Evolutionary conservation across 92 coral and sea anemone genomes (phyloP).

Genomic region (Phenganax subtilis): DNA sequence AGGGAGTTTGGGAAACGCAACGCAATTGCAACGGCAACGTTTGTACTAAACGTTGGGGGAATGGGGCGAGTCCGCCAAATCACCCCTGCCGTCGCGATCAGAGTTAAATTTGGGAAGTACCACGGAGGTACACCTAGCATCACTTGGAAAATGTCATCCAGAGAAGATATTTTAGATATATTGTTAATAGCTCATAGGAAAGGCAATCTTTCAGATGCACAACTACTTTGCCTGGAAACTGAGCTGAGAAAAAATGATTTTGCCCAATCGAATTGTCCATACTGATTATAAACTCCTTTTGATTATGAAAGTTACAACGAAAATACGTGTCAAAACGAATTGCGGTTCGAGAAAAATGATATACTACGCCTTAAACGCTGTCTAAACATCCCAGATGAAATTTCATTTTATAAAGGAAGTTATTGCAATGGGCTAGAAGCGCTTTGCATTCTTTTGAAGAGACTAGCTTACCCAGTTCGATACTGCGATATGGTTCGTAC

Average conservation of each 20-base stretch:
- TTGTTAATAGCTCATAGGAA: background rate
- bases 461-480: background rate
- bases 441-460: background rate
- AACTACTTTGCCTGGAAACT: background rate
- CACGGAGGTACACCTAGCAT: background rate
- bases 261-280: background rate
- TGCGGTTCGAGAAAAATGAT: background rate
- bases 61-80: no score
- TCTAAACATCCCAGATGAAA: background rate
- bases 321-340: background rate
- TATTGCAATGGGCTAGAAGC: constrained; percentile 1
- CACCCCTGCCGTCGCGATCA: background rate
- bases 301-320: background rate
- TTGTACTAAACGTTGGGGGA: no score
- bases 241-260: background rate
- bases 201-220: background rate
- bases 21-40: no score
- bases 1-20: no score
- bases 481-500: constrained; percentile 2
- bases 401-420: background rate
- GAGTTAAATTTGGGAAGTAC: background rate
- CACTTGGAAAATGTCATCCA: background rate
- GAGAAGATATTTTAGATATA: background rate
- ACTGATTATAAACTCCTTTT: background rate
- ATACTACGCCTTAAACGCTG: background rate